A percentile compares a stretch with the other conserved stretches of the same genome.
Conservation (phyloP, 1,140 invertebrate genomes). For the Hycleus cichorii region DNA sequence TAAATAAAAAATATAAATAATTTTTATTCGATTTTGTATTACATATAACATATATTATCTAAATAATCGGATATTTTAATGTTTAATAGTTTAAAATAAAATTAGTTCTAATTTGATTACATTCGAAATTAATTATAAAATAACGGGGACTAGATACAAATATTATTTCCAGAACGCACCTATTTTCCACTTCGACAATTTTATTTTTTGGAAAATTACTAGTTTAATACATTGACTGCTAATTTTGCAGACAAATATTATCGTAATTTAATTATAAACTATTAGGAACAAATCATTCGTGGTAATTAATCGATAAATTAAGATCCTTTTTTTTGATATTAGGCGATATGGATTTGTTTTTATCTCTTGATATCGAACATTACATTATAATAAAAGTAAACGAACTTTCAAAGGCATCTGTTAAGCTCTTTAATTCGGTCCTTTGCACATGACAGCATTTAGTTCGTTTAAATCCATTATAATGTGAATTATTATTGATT, state of each 20-base stretch:
- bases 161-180: slow-evolving; percentile 7
- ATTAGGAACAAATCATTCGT: slow-evolving; percentile 10
- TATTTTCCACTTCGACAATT: background rate
- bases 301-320: too few species aligned
- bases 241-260: slow-evolving; percentile 2
- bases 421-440: too few species aligned
- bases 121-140: background rate
- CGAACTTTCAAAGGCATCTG: too few species aligned
- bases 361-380: too few species aligned
- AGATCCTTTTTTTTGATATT: too few species aligned
- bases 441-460: background rate
- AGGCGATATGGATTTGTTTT: too few species aligned
- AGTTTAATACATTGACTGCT: slow-evolving; percentile 11
- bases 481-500: background rate
- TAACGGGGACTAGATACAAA: slow-evolving; percentile 6
- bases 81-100: background rate
- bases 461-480: background rate
- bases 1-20: background rate
- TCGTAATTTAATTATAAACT: slow-evolving; percentile 1
- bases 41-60: background rate
- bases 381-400: too few species aligned
- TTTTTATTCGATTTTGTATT: background rate
- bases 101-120: background rate
- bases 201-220: background rate
- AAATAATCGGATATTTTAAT: background rate